Evolutionary conservation across 2,888 invertebrate genomes (phyloP).

Genomic region (Dichetophora obliterata): DNA sequence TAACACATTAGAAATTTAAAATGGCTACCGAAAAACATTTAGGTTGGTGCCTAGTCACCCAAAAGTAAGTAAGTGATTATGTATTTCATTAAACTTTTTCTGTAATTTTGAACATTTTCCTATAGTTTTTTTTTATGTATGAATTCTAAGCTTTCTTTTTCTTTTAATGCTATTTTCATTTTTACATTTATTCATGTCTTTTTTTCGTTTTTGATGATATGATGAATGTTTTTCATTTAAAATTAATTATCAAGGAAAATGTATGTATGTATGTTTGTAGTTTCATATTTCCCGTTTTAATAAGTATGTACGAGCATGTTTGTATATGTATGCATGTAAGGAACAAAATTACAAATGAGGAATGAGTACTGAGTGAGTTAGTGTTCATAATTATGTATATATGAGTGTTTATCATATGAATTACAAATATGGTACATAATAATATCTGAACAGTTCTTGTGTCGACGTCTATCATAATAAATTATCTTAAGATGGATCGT

Average conservation of each 20-base stretch:
- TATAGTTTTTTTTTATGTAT: not conserved
- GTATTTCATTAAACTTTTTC: too few relatives aligned
- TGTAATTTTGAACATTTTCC: too few relatives aligned
- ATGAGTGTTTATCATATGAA: not conserved
- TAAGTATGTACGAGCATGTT: conserved; percentile 23
- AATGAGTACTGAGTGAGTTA: conserved; percentile 37
- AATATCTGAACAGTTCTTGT: not conserved
- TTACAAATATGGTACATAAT: too few relatives aligned
- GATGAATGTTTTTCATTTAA: conserved; percentile 16
- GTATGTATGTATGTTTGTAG: conserved; percentile 36
- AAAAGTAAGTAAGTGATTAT: too few relatives aligned
- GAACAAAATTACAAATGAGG: conserved; percentile 68
- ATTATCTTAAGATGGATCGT: not conserved
- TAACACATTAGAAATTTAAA: too few relatives aligned
- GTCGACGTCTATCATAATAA: too few relatives aligned
- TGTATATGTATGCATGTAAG: conserved; percentile 50
- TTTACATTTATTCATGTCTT: conserved; percentile 9
- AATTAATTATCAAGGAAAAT: conserved; percentile 34
- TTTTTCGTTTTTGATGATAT: conserved; percentile 10
- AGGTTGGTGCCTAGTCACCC: too few relatives aligned
- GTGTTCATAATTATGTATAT: not conserved
- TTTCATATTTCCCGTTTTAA: too few relatives aligned
- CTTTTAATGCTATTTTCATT: conserved; percentile 2
- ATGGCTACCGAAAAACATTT: too few relatives aligned
- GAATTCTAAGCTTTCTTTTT: too few relatives aligned